Evolutionary conservation across 2,797 vertebrate species (phyloP).

Genomic region (Nothura maculosa): DNA sequence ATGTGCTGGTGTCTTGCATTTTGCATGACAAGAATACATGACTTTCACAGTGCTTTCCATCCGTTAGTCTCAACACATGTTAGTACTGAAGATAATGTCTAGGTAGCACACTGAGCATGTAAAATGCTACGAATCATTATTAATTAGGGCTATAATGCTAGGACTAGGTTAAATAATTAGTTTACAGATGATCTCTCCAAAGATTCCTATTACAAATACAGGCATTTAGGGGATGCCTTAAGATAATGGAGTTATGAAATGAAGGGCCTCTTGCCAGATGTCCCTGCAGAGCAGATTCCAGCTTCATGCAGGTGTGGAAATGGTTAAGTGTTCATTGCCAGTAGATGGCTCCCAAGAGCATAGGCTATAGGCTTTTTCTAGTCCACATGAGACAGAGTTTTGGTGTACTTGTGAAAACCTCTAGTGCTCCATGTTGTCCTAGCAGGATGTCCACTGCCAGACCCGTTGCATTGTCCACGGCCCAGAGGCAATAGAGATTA

Average conservation of each 20-base stretch:
- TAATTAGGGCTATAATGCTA: neutral
- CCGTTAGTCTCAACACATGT: neutral
- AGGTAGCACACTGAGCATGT: neutral
- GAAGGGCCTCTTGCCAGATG: neutral
- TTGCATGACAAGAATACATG: neutral
- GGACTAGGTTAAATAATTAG: neutral
- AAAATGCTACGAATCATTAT: neutral
- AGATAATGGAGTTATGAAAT: neutral
- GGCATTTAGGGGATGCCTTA: neutral
- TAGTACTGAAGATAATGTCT: neutral
- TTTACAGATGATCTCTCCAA: neutral
- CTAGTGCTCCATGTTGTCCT: neutral
- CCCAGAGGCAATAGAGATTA: accelerated
- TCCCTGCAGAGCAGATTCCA: neutral
- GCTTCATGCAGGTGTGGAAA: neutral
- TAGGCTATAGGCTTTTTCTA: neutral
- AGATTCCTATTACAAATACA: neutral
- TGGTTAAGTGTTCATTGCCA: constrained; percentile 33
- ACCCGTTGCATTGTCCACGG: accelerated
- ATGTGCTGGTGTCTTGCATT: neutral
- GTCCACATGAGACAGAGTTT: accelerated
- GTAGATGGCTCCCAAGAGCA: constrained; percentile 71
- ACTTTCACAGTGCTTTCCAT: neutral
- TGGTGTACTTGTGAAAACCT: accelerated
- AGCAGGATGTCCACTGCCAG: neutral